Percentiles rank a stretch among this genome's conserved stretches.
phyloP scores from a whole-genome alignment of 2,113 vertebrate genomes.

The Callaeas wilsoni region DNA sequence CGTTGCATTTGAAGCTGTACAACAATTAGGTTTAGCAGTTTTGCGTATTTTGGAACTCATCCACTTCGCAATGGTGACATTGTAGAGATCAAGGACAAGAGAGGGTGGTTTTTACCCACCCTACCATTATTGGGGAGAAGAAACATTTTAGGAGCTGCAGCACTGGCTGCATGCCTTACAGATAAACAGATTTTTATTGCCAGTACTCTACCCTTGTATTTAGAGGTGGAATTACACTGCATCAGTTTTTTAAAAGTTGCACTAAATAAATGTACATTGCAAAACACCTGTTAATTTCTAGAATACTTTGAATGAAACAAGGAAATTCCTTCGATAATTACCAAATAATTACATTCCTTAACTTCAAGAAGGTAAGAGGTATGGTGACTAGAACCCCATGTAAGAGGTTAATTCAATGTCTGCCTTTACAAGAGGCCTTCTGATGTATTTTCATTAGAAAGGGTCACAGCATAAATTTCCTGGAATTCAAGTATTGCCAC shows the following conservation, averaged over 20 bases:
- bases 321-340: background rate
- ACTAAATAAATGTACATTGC: background rate
- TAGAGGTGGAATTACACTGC: background rate
- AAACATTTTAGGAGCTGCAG: background rate
- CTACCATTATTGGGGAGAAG: background rate
- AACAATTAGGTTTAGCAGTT: background rate
- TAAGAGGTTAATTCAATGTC: background rate
- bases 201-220: background rate
- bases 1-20: background rate
- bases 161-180: background rate
- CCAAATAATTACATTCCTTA: background rate
- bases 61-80: background rate
- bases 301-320: background rate
- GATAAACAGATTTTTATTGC: background rate
- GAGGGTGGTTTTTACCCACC: background rate
- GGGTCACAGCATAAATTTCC: background rate
- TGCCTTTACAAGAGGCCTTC: background rate
- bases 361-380: background rate
- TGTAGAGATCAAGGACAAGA: conserved; percentile 21
- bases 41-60: background rate
- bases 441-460: background rate
- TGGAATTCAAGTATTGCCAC: background rate
- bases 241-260: background rate
- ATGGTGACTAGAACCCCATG: background rate
- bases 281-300: background rate